Evolutionary conservation across 2,113 vertebrate species (phyloP).

Genomic region (Jaculus jaculus): DNA sequence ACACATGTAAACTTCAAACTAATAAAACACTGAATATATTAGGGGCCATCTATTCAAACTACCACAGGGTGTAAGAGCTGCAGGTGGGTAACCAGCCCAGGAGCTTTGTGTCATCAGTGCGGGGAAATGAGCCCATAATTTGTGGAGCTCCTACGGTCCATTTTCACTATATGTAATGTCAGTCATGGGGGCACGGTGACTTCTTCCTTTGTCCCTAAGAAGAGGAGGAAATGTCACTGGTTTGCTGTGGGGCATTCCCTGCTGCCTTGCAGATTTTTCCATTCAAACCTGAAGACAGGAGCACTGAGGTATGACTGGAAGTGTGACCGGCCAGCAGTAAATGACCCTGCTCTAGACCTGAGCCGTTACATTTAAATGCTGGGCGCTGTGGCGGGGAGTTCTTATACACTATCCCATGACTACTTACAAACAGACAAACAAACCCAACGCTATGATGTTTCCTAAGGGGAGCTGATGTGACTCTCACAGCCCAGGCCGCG

Average conservation of each 20-base stretch:
- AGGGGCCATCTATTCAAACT: too few species aligned
- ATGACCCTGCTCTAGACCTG: background rate
- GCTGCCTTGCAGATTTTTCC: background rate
- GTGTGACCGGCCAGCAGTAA: background rate
- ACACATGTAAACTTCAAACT: too few species aligned
- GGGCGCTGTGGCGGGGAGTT: background rate
- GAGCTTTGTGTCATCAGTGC: background rate
- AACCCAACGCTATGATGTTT: background rate
- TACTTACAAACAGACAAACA: background rate
- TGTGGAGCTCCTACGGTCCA: background rate
- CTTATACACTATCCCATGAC: background rate
- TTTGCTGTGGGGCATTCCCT: too few species aligned
- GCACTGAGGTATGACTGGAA: background rate
- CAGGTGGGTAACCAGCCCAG: too few species aligned
- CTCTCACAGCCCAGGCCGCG: background rate
- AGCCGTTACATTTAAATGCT: background rate
- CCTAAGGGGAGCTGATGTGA: background rate
- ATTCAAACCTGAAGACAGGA: background rate
- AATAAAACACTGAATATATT: too few species aligned
- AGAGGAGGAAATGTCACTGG: background rate
- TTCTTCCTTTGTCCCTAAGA: background rate
- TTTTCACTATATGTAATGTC: background rate
- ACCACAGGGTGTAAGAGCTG: background rate
- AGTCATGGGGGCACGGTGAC: accelerated
- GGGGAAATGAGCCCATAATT: too few species aligned